phyloP scores from a whole-genome alignment of 2,888 invertebrate species.

The Zelleria hepariella region DNA sequence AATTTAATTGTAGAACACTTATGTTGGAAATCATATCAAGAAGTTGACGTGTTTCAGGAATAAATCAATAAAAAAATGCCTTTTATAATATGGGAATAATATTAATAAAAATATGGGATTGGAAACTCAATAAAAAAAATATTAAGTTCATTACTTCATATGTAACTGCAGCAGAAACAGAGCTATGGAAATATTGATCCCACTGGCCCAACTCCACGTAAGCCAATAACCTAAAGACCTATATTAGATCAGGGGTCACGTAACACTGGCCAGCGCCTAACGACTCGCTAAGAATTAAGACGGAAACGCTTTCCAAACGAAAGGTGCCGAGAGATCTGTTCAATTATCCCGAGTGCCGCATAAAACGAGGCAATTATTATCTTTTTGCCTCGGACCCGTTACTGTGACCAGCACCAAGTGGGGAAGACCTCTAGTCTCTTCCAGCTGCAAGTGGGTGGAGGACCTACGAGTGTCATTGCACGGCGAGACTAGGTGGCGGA shows the following conservation, averaged over 20 bases:
- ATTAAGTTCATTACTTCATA: no score
- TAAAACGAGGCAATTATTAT: slow-evolving; percentile 59
- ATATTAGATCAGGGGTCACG: neutral
- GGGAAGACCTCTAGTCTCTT: neutral
- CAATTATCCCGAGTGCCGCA: slow-evolving; percentile 50
- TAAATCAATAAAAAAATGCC: no score
- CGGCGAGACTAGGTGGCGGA: slow-evolving; percentile 48
- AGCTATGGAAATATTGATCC: no score
- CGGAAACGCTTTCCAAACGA: slow-evolving; percentile 65
- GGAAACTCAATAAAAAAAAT: no score
- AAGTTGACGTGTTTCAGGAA: no score
- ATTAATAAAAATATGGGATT: no score
- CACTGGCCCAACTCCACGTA: no score
- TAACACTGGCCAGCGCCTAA: neutral
- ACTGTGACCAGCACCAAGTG: slow-evolving; percentile 13
- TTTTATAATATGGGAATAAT: no score
- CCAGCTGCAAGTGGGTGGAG: neutral
- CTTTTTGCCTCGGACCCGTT: slow-evolving; percentile 68
- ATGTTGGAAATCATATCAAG: no score
- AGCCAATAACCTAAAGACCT: neutral
- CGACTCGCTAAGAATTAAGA: slow-evolving; percentile 15
- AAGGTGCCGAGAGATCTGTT: slow-evolving; percentile 56
- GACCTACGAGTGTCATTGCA: neutral
- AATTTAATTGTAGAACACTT: no score
- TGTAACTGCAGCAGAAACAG: no score